A percentile compares a stretch with the other conserved stretches of the same genome.
Evolutionary conservation across 2,797 vertebrate species (phyloP).

Genomic region (Zalophus californianus): DNA sequence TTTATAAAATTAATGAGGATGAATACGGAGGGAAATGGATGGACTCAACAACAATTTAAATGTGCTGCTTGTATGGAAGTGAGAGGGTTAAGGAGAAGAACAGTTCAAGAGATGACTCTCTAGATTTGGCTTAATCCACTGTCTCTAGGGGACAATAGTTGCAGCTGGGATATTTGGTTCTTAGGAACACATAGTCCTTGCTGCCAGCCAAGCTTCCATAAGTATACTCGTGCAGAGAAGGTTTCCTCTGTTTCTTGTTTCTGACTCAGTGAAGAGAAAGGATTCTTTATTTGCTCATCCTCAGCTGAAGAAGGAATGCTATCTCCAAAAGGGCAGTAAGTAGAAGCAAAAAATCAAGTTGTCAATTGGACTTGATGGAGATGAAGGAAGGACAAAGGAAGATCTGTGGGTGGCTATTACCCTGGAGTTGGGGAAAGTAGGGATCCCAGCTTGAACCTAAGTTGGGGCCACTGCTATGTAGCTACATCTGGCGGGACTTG

Average conservation of each 20-base stretch:
- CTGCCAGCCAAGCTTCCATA: neutral
- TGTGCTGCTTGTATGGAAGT: neutral
- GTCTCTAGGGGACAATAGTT: neutral
- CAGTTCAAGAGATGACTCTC: neutral
- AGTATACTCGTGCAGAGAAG: neutral
- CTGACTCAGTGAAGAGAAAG: neutral
- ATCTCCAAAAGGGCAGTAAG: neutral
- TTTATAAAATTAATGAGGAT: neutral
- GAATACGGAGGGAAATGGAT: neutral
- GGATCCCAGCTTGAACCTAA: neutral
- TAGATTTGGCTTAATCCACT: slow-evolving; percentile 15
- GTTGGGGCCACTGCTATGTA: neutral
- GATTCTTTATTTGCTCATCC: slow-evolving; percentile 23
- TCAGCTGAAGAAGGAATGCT: neutral
- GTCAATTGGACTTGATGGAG: neutral
- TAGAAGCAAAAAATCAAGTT: neutral
- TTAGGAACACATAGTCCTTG: neutral
- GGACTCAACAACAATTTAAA: neutral
- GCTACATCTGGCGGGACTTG: neutral
- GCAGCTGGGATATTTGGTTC: neutral
- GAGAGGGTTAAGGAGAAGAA: neutral
- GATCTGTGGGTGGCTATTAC: neutral
- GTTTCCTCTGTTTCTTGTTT: neutral
- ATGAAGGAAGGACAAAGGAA: neutral
- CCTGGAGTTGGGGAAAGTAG: neutral